A percentile compares a stretch with the other conserved stretches of the same genome.
These are phyloP conservation scores for Quiscalus mexicanus DNA, from an alignment of 2,113 vertebrate genomes.

Conservation along the genomic window DNA sequence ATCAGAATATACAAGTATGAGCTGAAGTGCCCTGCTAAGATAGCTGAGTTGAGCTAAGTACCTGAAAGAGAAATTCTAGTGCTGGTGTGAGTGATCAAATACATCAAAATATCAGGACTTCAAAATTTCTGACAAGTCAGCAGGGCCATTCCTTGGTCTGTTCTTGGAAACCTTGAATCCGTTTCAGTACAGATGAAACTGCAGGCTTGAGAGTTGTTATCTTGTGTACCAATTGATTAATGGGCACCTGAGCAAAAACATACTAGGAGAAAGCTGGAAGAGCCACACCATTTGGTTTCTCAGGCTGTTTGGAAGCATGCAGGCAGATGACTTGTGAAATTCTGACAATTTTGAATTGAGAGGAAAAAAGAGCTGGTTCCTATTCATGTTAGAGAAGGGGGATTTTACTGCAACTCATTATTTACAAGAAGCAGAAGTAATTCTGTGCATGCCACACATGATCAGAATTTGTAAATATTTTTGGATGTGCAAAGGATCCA, in stretches of 20 bases:
- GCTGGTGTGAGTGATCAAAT: neutral
- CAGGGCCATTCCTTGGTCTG: neutral
- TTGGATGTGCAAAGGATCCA: neutral
- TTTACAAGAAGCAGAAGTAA: neutral
- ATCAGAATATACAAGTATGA: neutral
- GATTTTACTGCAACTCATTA: neutral
- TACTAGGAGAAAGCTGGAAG: neutral
- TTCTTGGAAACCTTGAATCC: neutral
- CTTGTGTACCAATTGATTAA: neutral
- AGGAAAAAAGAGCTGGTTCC: neutral
- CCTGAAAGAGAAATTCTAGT: neutral
- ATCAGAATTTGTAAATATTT: neutral
- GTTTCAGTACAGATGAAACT: neutral
- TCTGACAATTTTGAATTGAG: neutral
- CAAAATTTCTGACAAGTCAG: neutral
- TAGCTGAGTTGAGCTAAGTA: neutral
- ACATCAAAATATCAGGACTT: neutral
- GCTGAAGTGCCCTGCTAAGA: neutral
- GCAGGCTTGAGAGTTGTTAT: neutral
- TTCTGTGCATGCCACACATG: rapidly evolving
- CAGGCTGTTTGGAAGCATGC: neutral
- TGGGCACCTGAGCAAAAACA: neutral
- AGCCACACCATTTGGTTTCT: neutral
- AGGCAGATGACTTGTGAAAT: neutral
- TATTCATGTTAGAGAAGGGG: neutral